These are phyloP conservation scores for Spea bombifrons DNA, from an alignment of 2,113 vertebrate genomes.

Conservation along the genomic window DNA sequence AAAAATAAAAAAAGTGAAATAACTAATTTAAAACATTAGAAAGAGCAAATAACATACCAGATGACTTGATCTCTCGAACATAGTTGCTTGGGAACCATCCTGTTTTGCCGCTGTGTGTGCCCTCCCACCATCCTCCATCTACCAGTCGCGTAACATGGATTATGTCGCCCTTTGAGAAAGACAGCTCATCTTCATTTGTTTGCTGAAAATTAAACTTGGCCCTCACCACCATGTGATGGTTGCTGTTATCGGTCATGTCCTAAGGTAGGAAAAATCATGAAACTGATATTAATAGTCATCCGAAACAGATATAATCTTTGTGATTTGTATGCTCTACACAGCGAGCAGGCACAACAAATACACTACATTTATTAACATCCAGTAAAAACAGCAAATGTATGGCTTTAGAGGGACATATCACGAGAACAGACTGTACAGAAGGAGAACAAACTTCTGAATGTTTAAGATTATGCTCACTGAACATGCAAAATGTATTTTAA, in stretches of 20 bases:
- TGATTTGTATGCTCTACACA: too few species aligned
- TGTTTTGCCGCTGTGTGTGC: slow-evolving; percentile 79
- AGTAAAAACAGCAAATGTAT: too few species aligned
- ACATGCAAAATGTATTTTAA: too few species aligned
- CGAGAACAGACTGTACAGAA: too few species aligned
- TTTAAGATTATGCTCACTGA: too few species aligned
- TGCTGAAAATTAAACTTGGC: slow-evolving; percentile 97
- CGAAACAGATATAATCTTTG: too few species aligned
- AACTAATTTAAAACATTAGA: not conserved
- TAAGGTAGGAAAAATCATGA: slow-evolving; percentile 53
- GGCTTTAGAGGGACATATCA: too few species aligned
- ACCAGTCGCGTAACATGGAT: slow-evolving; percentile 90
- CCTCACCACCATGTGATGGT: slow-evolving; percentile 85
- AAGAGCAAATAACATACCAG: slow-evolving; percentile 69
- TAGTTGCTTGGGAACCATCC: slow-evolving; percentile 99
- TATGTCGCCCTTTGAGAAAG: slow-evolving; percentile 90
- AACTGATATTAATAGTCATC: too few species aligned
- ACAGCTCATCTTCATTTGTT: slow-evolving; percentile 97
- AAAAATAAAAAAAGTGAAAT: not conserved
- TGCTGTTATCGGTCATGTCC: slow-evolving; percentile 97
- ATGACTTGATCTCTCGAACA: slow-evolving; percentile 90
- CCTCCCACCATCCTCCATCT: slow-evolving; percentile 99
- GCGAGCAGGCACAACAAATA: too few species aligned
- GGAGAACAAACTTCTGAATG: too few species aligned
- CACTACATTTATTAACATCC: too few species aligned